Percentiles rank a stretch among this genome's conserved stretches.
phyloP scores from a whole-genome alignment of 2,888 invertebrate species.

The Pammene aurita region DNA sequence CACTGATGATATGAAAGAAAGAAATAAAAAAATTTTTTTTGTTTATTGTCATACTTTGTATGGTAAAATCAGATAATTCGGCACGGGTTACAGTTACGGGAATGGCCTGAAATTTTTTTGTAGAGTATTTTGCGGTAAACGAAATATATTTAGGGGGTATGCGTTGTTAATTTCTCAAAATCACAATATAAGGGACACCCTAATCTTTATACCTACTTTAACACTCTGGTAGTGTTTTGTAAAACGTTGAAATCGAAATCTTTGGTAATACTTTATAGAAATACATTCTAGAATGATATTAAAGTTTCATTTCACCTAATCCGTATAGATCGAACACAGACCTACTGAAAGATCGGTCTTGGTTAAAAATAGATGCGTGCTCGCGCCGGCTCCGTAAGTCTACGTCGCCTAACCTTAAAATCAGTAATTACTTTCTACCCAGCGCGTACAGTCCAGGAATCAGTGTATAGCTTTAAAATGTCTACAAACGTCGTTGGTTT shows the following conservation, averaged over 20 bases:
- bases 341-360: constrained; percentile 64
- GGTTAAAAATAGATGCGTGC: constrained; percentile 74
- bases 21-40: too few relatives aligned
- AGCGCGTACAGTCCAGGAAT: constrained; percentile 1
- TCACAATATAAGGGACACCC: too few relatives aligned
- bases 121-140: too few relatives aligned
- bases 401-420: constrained; percentile 62
- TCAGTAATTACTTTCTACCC: constrained; percentile 31
- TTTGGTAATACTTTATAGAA: not conserved
- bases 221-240: not conserved
- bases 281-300: constrained; percentile 7
- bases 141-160: too few relatives aligned
- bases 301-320: constrained; percentile 13
- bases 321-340: constrained; percentile 39
- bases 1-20: too few relatives aligned
- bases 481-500: constrained; percentile 73
- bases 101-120: too few relatives aligned
- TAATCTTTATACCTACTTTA: not conserved
- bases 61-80: too few relatives aligned
- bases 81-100: too few relatives aligned
- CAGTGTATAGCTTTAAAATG: constrained; percentile 53
- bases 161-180: too few relatives aligned
- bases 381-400: constrained; percentile 57
- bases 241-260: not conserved
- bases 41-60: too few relatives aligned